Evolutionary conservation across 2,888 invertebrate species (phyloP), one percentile per base, ranked within the genome.

Genomic region (Lypha dubia): DNA sequence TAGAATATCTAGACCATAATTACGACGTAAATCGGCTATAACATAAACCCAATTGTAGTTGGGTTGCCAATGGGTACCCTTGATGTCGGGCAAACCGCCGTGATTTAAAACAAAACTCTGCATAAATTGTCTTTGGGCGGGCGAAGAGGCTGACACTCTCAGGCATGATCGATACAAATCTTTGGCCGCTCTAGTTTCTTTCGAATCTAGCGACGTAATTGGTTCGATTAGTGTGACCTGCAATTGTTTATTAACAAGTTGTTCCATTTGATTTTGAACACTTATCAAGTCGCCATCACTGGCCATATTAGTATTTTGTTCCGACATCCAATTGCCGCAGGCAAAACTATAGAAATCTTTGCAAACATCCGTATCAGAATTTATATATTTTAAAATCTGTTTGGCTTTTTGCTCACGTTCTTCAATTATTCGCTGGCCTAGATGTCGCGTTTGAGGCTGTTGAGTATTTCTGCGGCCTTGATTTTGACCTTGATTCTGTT

Each of bases 331-430:
- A 38, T 89, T 90, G 32, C 92, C 91, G 51, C 91, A 91, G 46
- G 91, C 90, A 49, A 88, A 91, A 22, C 90, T 89, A 63, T 89
- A 92, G 81, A 91, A 92, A 79, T 92, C 90, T 17, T 65, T 80
- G 63, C 91, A 91, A 11, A 90, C 91, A 88, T 91, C 90, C 0
- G 86, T 84, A 15, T 84, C 87, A 3, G 86, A 74, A 51, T 92
- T 89, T 88, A 91, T 89, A 60, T 89, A 91, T 60, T 87, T 83
- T 11, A 85, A 71, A 44, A 86, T 81, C 28, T 87, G 86, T 44
- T 73, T 79, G 3, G 87, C 75, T 56, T 87, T 87, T 11, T 63
- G 62, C 1, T 63, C 35, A 15, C 81, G 65, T 71, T 85, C 79
- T 56, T 75, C 58, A 38, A 60, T 63, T 38, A 65, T 44, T 53